These are phyloP conservation scores for Leucozona laternaria DNA, from an alignment of 2,888 invertebrate species.

Conservation along the genomic window DNA sequence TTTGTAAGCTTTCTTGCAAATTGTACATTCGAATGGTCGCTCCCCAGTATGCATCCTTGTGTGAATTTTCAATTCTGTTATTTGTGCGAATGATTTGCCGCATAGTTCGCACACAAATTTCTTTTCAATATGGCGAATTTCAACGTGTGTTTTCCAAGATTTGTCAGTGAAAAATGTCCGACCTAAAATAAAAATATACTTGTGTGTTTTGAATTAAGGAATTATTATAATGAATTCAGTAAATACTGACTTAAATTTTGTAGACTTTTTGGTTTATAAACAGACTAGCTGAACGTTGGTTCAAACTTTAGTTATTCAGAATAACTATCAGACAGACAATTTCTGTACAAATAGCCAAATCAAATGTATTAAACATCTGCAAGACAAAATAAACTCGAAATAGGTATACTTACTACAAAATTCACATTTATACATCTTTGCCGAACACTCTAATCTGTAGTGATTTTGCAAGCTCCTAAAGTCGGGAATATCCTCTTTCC, in stretches of 20 bases:
- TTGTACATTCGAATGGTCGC: constrained; percentile 67
- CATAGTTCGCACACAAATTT: constrained; percentile 68
- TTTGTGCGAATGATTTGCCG: constrained; percentile 70
- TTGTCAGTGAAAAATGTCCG: constrained; percentile 70
- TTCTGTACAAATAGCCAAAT: no score
- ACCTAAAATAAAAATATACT: constrained; percentile 29
- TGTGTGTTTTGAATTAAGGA: no score
- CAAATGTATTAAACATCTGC: no score
- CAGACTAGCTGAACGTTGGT: no score
- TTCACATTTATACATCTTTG: constrained; percentile 62
- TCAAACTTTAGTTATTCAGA: no score
- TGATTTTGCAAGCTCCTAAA: constrained; percentile 65
- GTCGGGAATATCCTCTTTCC: constrained; percentile 48
- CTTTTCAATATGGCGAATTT: constrained; percentile 67
- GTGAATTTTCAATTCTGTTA: constrained; percentile 66
- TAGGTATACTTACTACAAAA: constrained; percentile 70
- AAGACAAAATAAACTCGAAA: neutral
- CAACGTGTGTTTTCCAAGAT: constrained; percentile 68
- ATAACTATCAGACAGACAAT: no score
- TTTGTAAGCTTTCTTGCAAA: constrained; percentile 72
- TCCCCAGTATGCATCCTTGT: constrained; percentile 71
- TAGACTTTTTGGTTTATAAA: no score
- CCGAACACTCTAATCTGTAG: constrained; percentile 63
- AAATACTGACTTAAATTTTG: no score
- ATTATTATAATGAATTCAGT: no score